These are phyloP conservation scores for Phenganax marumi DNA, from an alignment of 92 coral and sea anemone species.

Conservation along the genomic window DNA sequence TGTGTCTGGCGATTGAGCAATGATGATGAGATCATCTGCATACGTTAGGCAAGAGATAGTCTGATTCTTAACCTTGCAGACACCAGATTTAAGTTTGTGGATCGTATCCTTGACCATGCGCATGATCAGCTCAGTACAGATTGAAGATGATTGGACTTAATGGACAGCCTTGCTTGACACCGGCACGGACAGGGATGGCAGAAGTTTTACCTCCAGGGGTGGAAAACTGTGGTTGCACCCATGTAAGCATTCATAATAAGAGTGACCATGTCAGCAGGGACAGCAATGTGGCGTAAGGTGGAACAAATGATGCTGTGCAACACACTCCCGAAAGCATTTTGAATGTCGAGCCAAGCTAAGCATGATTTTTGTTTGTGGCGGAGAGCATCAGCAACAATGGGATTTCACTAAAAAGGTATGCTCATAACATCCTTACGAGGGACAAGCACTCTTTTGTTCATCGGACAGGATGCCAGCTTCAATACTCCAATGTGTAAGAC, in stretches of 20 bases:
- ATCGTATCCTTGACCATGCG: slow-evolving; percentile 17
- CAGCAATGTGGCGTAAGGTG: not conserved
- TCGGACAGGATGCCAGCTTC: slow-evolving; percentile 26
- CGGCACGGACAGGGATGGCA: slow-evolving; percentile 16
- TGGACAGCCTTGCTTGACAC: slow-evolving; percentile 33
- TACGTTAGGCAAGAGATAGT: slow-evolving; percentile 22
- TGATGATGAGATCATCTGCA: slow-evolving; percentile 35
- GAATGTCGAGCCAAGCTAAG: slow-evolving; percentile 34
- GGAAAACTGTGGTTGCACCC: not conserved
- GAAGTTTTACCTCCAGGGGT: slow-evolving; percentile 5
- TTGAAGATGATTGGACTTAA: slow-evolving; percentile 25
- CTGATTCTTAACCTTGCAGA: not conserved
- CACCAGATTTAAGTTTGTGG: not conserved
- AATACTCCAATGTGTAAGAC: slow-evolving; percentile 35
- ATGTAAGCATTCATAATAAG: not conserved
- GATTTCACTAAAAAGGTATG: slow-evolving; percentile 29
- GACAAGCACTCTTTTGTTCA: slow-evolving; percentile 40
- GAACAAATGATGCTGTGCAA: slow-evolving; percentile 4
- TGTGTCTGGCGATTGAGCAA: slow-evolving; percentile 14
- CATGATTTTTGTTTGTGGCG: not conserved
- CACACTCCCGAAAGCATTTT: slow-evolving; percentile 23
- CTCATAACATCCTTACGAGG: slow-evolving; percentile 31
- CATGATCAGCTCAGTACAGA: slow-evolving; percentile 24
- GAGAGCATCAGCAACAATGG: slow-evolving; percentile 22
- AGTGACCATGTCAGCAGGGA: not conserved